Evolutionary conservation across 2,113 vertebrate species (phyloP), one percentile per base, ranked within the genome.

Genomic region (Pygoscelis adeliae): DNA sequence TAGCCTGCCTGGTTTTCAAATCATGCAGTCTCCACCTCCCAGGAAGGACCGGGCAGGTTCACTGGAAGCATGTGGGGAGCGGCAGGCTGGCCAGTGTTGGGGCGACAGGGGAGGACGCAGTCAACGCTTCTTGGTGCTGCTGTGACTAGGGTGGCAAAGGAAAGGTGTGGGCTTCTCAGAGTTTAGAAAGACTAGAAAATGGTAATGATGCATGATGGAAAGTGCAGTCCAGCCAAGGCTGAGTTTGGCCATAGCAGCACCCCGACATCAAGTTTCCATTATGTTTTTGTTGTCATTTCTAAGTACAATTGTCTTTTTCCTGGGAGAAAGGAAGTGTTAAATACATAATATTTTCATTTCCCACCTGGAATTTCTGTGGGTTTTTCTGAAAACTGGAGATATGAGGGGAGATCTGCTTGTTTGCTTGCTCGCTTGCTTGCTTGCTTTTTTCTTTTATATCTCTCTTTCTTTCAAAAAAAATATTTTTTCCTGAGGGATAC

Each of bases 281-380:
- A 42, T 17, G 8, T 9, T 80, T 62, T 84, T 17, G 4, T 72
- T 17, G 9, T 44, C 27, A 50, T 86, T 96, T 96, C 63, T 83
- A 92, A 92, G 52, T 62, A 92, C 22, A 73, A 88, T 88, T 85
- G 29, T 36, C 79, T 70, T 70, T 79, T 87, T 84, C 76, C 67
- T 81, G 50, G 79, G 59, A 77, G 47, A 93, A 14, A 71, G 61
- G 49, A 95, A 90, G n/a, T 47, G n/a, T 73, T 78, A 78, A 90
- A 71, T 58, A 47, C 8, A 16, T 56, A 88, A 65, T 7, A 78
- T 92, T 91, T 89, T 95, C 9, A 29, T 32, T 90, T 82, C 26
- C 26, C 34, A 70, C 42, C n/a, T 67, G 14, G 27, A 88, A 88
- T 94, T 83, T 82, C 59, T 58, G 30, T 32, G 79, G 0, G 3